Percentiles rank a stretch among this genome's conserved stretches.
Evolutionary conservation across 2,797 vertebrate species (phyloP).

Genomic region (Taenioides sp.): DNA sequence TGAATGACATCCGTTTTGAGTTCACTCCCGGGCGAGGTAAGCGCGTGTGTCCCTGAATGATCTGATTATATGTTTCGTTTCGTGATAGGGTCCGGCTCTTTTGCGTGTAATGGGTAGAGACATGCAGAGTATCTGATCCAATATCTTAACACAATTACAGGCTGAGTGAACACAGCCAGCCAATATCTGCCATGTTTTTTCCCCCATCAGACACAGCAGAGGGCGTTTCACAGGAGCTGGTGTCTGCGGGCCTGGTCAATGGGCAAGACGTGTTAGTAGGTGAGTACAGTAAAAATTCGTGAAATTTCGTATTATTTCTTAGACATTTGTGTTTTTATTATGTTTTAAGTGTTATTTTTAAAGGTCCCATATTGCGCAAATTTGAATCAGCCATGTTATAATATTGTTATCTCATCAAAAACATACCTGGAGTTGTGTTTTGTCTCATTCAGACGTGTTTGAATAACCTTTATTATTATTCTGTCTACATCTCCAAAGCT

Average conservation of each 20-base stretch:
- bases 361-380: too few species aligned
- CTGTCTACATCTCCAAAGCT: too few species aligned
- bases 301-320: too few species aligned
- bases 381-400: too few species aligned
- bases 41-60: constrained; percentile 36
- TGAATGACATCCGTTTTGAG: constrained; percentile 98
- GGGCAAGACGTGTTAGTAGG: constrained; percentile 95
- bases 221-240: constrained; percentile 97
- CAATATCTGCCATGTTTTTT: constrained; percentile 59
- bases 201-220: constrained; percentile 89
- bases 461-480: too few species aligned
- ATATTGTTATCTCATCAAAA: too few species aligned
- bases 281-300: constrained; percentile 66
- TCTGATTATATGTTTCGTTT: constrained; percentile 22
- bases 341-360: too few species aligned
- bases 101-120: constrained; percentile 24
- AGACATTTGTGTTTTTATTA: too few species aligned
- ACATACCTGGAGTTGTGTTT: too few species aligned
- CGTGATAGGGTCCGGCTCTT: constrained; percentile 26
- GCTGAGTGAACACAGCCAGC: constrained; percentile 52
- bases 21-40: constrained; percentile 97
- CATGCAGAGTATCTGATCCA: constrained; percentile 36
- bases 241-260: constrained; percentile 95
- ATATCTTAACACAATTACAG: constrained; percentile 35
- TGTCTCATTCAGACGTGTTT: too few species aligned